Evolutionary conservation across 2,113 vertebrate genomes (phyloP).

Genomic region (Grantiella picta): DNA sequence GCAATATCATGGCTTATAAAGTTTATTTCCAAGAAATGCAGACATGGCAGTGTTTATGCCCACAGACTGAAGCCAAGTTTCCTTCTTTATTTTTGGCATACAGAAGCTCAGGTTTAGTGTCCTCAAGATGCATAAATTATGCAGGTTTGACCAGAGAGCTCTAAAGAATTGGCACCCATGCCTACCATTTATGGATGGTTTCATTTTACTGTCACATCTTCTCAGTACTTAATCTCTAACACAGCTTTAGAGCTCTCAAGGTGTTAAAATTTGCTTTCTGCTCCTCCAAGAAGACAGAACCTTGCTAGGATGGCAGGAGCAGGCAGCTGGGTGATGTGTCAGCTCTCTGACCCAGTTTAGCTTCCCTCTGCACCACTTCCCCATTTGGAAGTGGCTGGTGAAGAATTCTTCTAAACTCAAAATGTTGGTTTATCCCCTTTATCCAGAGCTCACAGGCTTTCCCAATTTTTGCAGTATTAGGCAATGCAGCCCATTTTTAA

Average conservation of each 20-base stretch:
- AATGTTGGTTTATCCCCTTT: not conserved
- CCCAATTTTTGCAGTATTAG: not conserved
- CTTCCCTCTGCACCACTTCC: not conserved
- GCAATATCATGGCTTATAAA: not conserved
- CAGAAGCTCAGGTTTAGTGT: not conserved
- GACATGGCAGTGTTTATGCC: slow-evolving; percentile 26
- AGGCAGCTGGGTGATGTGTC: not conserved
- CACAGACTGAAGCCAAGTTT: not conserved
- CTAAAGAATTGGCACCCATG: not conserved
- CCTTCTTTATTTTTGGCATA: not conserved
- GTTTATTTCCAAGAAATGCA: not conserved
- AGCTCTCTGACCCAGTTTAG: not conserved
- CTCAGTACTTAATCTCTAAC: not conserved
- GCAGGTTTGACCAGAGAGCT: not conserved
- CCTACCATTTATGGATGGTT: not conserved
- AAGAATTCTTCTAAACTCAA: not conserved
- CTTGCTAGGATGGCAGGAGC: not conserved
- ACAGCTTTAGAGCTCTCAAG: not conserved
- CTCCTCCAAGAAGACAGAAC: not conserved
- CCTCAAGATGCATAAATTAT: not conserved
- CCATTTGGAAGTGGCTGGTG: not conserved
- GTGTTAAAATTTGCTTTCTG: not conserved
- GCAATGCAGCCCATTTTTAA: not conserved
- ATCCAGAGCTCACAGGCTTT: rapidly evolving
- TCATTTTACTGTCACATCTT: not conserved